Evolutionary conservation across 2,113 vertebrate species (phyloP), one percentile per base, ranked within the genome.

Genomic region (Ia io): DNA sequence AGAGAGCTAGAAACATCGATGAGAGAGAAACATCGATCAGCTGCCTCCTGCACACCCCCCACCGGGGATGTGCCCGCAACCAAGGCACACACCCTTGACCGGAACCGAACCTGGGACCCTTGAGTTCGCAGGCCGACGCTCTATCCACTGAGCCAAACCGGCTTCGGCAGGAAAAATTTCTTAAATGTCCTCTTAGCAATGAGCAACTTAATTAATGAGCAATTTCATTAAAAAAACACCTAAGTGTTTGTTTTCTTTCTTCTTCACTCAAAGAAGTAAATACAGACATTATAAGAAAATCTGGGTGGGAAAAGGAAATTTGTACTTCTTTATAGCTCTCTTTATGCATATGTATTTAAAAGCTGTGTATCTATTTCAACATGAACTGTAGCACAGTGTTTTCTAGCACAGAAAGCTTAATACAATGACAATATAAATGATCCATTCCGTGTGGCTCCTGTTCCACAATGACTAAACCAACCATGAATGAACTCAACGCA

Each of bases 341-440:
- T 65, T 30, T 71, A 28, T 13, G 23, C 69, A 10, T 30, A 51
- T 53, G 9, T 70, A 16, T 90, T 91, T 70, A 88, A 92, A 92
- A 87, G 63, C 22, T 47, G 13, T 28, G 14, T 32, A 85, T 65
- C 40, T 79, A 70, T 9, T 78, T 73, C 78, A 90, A 3, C 32
- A 78, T 88, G 42, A 86, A 95, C 13, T 70, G 23, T 42, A 65
- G 37, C 20, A 16, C 20, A 63, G 71, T 70, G 47, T 95, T 94
- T 91, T 76, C 70, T 63, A 88, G 42, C 42, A 93, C 25, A 20
- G 53, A 18, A 69, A 47, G 4, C 59, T 95, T 77, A 85, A 85
- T 77, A 82, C 85, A 85, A 7, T 51, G 77, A 91, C 90, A 88
- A 90, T 49, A 18, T 44, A 92, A 92, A 88, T 11, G n/a, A 94